Base-by-base conservation (phyloP, 2,888 invertebrate genomes). In the Tanytarsus gracilentus region DNA sequence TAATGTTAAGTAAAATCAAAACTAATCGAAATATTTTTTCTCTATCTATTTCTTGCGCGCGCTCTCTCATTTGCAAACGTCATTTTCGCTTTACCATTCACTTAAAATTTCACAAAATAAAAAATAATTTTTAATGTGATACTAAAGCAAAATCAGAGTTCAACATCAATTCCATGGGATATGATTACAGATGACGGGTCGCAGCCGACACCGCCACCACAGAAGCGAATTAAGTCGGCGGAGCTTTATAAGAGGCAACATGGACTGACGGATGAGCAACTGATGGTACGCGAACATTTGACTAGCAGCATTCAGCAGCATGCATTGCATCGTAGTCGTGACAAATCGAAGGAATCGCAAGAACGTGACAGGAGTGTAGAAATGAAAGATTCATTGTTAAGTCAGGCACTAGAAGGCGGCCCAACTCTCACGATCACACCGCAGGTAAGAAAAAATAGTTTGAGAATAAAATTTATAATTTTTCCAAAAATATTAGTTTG, bases 361-460 rank as follows among this genome's bases (percentile, higher is more conserved):
- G 75, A 80, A 66, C 78, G 79, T 62, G 78, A 79, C 66, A 79
- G 81, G 65, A 81, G 80, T 33, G 76, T 82, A 66, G 86, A 87
- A 68, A 77, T 86, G 66, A 79, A 82, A 64, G 84, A 85, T 63
- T 84, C 86, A 1, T 75, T 89, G 55, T 78, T 90, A 66, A 83
- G 86, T 48, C 88, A 88, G 69, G 84, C 86, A 4, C 75, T 89
- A 14, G 89, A 89, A 71, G 84, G 82, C 67, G 82, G 83, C 58
- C 85, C 83, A 55, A 81, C 80, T 70, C 77, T 62, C 21, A 49
- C 59, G 30, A 63, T 63, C 29, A 58, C 62, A 23, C 29, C 56
- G 23, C 44, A 60, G 30, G 48, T 62, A 40, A 27, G n/a, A 9
- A 30, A 5, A 29, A 29, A 51, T 2, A 16, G 26, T 51, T 29